A percentile compares a stretch with the other conserved stretches of the same genome.
These are phyloP conservation scores for Phoenicopterus ruber DNA, from an alignment of 2,113 vertebrate species.

Conservation along the genomic window DNA sequence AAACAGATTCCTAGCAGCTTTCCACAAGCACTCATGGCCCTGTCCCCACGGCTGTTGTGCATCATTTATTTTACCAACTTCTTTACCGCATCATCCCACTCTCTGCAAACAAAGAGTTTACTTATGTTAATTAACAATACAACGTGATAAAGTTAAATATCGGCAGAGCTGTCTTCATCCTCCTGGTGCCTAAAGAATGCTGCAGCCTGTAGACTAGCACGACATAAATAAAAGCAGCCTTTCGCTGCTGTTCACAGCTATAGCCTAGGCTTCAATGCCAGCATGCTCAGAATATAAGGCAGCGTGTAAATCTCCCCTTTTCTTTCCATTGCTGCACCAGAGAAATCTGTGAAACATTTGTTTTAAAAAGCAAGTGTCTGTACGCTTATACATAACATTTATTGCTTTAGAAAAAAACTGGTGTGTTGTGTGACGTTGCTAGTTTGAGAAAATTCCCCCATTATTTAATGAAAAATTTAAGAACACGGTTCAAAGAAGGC, in stretches of 20 bases:
- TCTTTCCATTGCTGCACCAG: background rate
- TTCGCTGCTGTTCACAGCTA: background rate
- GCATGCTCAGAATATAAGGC: background rate
- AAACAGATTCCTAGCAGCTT: background rate
- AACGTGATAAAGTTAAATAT: background rate
- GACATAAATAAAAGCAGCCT: background rate
- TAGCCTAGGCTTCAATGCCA: background rate
- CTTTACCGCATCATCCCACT: background rate
- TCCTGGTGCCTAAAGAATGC: background rate
- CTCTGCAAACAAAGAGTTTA: background rate
- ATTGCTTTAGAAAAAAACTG: background rate
- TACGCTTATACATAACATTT: fast-evolving
- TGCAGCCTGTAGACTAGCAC: background rate
- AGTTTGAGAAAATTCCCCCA: background rate
- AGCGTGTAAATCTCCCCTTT: background rate
- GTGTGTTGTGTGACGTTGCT: background rate
- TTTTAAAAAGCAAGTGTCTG: background rate
- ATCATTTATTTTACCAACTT: background rate
- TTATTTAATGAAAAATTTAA: background rate
- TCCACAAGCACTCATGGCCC: background rate
- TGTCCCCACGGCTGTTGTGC: background rate
- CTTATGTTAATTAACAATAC: background rate
- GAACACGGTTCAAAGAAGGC: background rate
- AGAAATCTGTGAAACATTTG: background rate
- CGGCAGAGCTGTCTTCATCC: background rate